Conservation (phyloP, 2,797 vertebrate genomes). For the Sebastes paucispinis region DNA sequence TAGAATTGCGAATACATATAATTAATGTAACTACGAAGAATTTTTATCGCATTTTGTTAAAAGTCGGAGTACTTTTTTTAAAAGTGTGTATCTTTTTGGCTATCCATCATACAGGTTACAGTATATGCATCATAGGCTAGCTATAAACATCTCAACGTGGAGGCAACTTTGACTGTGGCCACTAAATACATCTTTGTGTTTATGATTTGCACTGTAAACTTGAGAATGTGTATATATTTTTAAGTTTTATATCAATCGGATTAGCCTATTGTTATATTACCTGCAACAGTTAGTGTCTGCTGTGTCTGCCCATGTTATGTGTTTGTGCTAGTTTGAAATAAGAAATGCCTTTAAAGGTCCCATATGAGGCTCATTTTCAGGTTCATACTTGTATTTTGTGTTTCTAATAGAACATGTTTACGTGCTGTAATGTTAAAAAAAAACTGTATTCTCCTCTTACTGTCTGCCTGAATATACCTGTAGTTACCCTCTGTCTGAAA, state of each 20-base stretch:
- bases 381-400: too few species aligned
- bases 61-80: background rate
- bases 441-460: too few species aligned
- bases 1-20: too few species aligned
- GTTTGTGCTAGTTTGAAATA: background rate
- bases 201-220: background rate
- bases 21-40: background rate
- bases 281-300: background rate
- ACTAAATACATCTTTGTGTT: background rate
- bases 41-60: background rate
- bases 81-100: background rate
- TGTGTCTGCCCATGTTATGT: background rate
- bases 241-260: background rate
- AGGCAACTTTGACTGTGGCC: background rate
- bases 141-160: background rate
- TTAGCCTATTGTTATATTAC: background rate
- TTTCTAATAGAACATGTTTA: too few species aligned
- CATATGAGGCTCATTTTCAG: too few species aligned
- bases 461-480: too few species aligned
- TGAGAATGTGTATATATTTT: background rate
- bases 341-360: too few species aligned
- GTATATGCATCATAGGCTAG: background rate
- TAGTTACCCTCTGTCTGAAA: too few species aligned
- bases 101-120: background rate
- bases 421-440: too few species aligned